Evolutionary conservation across 1,140 invertebrate genomes (phyloP).

Genomic region (Monochamus saltuarius): DNA sequence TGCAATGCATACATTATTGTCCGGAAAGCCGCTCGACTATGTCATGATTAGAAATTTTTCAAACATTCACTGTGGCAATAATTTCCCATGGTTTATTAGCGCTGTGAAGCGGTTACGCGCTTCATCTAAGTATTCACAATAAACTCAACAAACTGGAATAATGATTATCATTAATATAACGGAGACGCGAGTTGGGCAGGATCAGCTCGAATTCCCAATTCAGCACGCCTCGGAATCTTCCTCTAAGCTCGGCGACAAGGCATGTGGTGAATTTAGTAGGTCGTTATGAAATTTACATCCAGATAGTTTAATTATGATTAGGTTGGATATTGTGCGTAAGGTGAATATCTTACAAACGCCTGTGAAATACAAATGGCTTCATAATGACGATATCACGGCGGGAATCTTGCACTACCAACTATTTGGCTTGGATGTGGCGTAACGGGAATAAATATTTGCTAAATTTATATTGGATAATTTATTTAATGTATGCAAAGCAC

Average conservation of each 20-base stretch:
- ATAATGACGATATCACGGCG: too few species aligned
- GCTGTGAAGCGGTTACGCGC: conserved; percentile 7
- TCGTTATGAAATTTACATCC: conserved; percentile 2
- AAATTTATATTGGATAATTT: too few species aligned
- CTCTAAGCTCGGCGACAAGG: neutral
- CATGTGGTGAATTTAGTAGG: neutral
- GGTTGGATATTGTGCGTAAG: too few species aligned
- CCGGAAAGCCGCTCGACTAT: too few species aligned
- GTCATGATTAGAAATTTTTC: too few species aligned
- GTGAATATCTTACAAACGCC: too few species aligned
- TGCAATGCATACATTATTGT: too few species aligned
- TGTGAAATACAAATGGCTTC: too few species aligned
- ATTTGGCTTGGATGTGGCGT: too few species aligned
- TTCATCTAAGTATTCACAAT: conserved; percentile 21
- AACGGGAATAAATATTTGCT: too few species aligned
- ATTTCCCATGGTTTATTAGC: conserved; percentile 18
- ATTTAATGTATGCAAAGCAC: too few species aligned
- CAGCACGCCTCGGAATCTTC: conserved; percentile 6
- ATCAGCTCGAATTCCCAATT: conserved; percentile 18
- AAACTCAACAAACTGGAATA: conserved; percentile 32
- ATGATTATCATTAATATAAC: conserved; percentile 25
- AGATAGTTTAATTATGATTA: conserved; percentile 5
- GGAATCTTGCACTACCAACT: too few species aligned
- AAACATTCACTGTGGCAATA: neutral
- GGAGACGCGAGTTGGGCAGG: conserved; percentile 5